Evolutionary conservation across 2,113 vertebrate species (phyloP).

Genomic region (Promerops cafer): DNA sequence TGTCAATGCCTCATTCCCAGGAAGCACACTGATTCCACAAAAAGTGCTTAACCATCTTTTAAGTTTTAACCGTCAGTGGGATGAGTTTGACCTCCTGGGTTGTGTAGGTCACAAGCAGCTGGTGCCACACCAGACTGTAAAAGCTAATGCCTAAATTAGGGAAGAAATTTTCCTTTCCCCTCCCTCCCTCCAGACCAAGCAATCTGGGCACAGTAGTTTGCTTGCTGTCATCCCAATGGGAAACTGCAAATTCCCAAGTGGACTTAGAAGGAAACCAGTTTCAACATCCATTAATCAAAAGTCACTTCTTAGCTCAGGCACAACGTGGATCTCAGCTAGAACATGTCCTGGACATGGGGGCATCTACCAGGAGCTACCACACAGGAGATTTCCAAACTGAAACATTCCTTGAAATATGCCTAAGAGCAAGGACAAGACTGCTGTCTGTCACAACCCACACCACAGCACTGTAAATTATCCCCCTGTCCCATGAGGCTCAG

Average conservation of each 20-base stretch:
- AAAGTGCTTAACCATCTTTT: neutral
- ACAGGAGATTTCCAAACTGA: neutral
- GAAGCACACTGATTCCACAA: neutral
- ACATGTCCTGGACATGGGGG: neutral
- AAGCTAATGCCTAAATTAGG: conserved; percentile 25
- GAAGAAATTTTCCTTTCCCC: neutral
- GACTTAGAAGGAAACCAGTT: neutral
- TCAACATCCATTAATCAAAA: neutral
- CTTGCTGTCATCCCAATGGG: neutral
- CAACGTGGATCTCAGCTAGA: neutral
- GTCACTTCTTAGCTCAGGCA: neutral
- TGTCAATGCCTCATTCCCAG: neutral
- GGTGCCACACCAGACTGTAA: neutral
- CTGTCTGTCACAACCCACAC: neutral
- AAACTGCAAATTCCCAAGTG: neutral
- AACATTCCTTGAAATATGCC: neutral
- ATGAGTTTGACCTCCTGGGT: neutral
- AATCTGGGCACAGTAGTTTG: neutral
- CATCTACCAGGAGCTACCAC: neutral
- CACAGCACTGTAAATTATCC: neutral
- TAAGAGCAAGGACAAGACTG: neutral
- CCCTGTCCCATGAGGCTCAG: neutral
- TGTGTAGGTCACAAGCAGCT: neutral
- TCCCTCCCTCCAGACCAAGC: neutral
- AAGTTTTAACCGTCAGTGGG: neutral